Evolutionary conservation across 2,888 invertebrate species (phyloP).

Genomic region (Apocheima hispidaria): DNA sequence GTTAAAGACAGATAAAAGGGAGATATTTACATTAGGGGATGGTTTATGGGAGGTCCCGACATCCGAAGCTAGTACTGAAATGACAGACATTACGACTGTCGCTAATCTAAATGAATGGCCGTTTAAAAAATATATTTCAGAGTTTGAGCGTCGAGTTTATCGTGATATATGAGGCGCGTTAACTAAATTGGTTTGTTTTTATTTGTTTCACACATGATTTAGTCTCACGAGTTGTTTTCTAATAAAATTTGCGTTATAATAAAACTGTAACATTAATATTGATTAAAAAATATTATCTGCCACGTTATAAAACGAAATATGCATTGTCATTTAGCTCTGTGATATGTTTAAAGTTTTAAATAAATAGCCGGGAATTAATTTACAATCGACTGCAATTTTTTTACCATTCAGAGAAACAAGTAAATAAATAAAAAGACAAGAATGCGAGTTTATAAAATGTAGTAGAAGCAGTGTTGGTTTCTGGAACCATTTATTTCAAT

Average conservation of each 20-base stretch:
- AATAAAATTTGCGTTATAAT: not conserved
- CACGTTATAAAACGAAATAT: too few species aligned
- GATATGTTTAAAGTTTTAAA: too few species aligned
- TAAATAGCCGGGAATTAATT: too few species aligned
- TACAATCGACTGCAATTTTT: too few species aligned
- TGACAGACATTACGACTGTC: slow-evolving; percentile 72
- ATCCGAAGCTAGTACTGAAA: slow-evolving; percentile 66
- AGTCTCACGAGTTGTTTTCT: not conserved
- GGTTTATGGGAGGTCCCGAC: slow-evolving; percentile 76
- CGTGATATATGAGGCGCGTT: slow-evolving; percentile 43
- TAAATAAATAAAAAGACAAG: too few species aligned
- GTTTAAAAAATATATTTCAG: slow-evolving; percentile 56
- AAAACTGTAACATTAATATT: not conserved
- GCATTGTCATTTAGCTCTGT: too few species aligned
- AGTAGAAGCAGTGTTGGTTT: too few species aligned
- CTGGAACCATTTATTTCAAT: too few species aligned
- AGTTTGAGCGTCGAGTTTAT: slow-evolving; percentile 46
- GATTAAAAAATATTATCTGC: too few species aligned
- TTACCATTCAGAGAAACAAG: too few species aligned
- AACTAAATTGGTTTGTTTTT: slow-evolving; percentile 36
- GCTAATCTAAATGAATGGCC: slow-evolving; percentile 74
- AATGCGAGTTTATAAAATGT: too few species aligned
- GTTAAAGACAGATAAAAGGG: slow-evolving; percentile 85
- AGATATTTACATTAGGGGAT: slow-evolving; percentile 81
- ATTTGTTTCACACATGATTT: slow-evolving; percentile 15